A percentile compares a stretch with the other conserved stretches of the same genome.
phyloP scores from a whole-genome alignment of 1,140 invertebrate species.

The Idris sp. region DNA sequence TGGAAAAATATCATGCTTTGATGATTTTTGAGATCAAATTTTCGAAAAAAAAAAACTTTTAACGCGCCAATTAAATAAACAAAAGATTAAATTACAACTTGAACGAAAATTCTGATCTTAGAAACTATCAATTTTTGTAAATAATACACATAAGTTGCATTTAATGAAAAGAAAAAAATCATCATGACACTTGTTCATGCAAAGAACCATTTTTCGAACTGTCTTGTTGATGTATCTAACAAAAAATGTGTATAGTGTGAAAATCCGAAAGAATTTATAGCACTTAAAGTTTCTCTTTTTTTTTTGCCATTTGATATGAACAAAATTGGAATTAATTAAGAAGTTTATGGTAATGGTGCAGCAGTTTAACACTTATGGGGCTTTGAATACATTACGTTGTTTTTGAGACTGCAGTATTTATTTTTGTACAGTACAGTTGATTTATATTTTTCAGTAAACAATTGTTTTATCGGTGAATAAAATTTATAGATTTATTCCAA shows the following conservation, averaged over 20 bases:
- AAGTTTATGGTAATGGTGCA: slow-evolving; percentile 62
- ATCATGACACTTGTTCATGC: slow-evolving; percentile 26
- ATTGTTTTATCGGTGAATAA: slow-evolving; percentile 32
- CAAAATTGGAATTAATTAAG: slow-evolving; percentile 23
- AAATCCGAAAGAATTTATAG: slow-evolving; percentile 35
- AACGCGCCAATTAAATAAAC: too few relatives aligned
- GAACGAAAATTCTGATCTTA: slow-evolving; percentile 13
- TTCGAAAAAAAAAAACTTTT: background rate
- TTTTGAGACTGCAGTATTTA: slow-evolving; percentile 74
- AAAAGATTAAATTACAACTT: too few relatives aligned
- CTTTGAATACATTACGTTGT: slow-evolving; percentile 70
- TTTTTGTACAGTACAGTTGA: slow-evolving; percentile 75
- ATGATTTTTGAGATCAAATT: slow-evolving; percentile 33
- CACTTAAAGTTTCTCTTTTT: slow-evolving; percentile 32
- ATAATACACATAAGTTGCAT: slow-evolving; percentile 55
- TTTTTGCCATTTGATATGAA: slow-evolving; percentile 29
- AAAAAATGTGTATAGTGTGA: slow-evolving; percentile 37
- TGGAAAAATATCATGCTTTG: slow-evolving; percentile 8
- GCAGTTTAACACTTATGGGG: slow-evolving; percentile 67
- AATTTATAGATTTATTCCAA: slow-evolving; percentile 52
- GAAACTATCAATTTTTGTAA: slow-evolving; percentile 28
- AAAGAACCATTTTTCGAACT: slow-evolving; percentile 29
- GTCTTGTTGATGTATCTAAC: slow-evolving; percentile 27
- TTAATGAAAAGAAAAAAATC: slow-evolving; percentile 25
- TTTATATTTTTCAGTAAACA: slow-evolving; percentile 59